A percentile compares a stretch with the other conserved stretches of the same genome.
These are phyloP conservation scores for Axis porcinus DNA, from an alignment of 2,113 vertebrate species.

Conservation along the genomic window DNA sequence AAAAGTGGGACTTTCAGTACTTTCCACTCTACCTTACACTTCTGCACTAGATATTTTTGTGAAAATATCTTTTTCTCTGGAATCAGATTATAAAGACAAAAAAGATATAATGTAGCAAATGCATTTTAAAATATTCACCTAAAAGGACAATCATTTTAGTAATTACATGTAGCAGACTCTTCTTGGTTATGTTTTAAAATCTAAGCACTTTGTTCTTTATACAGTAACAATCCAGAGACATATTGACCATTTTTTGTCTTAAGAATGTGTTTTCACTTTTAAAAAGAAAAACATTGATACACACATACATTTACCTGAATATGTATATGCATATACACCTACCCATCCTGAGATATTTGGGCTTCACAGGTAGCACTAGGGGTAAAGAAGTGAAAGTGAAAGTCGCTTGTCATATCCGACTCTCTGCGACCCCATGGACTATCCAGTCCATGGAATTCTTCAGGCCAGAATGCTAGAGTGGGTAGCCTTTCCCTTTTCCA, in stretches of 20 bases:
- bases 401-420: rapidly evolving
- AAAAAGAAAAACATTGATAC: background rate
- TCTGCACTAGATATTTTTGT: background rate
- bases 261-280: background rate
- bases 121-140: background rate
- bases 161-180: background rate
- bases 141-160: background rate
- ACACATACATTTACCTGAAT: background rate
- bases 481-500: background rate
- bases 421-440: background rate
- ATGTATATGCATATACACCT: background rate
- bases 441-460: background rate
- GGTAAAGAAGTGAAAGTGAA: background rate
- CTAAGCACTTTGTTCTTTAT: background rate
- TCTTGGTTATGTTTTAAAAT: background rate
- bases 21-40: background rate
- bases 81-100: background rate
- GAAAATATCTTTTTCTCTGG: background rate
- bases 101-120: background rate
- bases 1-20: rapidly evolving
- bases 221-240: background rate
- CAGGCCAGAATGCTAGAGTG: background rate
- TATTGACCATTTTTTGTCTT: background rate
- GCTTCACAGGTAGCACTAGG: background rate
- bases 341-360: background rate